Percentiles rank a stretch among this genome's conserved stretches.
Evolutionary conservation across 2,797 vertebrate genomes (phyloP).

Genomic region (Microcaecilia unicolor): DNA sequence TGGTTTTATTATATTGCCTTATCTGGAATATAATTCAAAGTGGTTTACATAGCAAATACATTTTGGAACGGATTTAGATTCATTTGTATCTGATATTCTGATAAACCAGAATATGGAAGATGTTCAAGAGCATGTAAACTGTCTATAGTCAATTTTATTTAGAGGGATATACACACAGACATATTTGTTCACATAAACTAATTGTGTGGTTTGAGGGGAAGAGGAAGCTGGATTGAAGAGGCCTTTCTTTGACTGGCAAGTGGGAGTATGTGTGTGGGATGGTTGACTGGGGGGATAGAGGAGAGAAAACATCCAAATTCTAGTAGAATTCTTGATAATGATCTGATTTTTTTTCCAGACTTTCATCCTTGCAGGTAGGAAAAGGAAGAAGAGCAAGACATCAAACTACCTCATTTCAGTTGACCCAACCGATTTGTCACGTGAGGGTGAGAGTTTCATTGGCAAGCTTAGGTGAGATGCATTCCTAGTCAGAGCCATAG

Average conservation of each 20-base stretch:
- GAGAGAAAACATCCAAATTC: background rate
- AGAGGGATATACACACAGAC: too few species aligned
- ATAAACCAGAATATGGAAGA: too few species aligned
- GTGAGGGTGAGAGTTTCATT: constrained; percentile 87
- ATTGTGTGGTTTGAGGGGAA: background rate
- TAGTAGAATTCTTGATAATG: background rate
- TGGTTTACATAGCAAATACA: too few species aligned
- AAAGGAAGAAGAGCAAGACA: constrained; percentile 96
- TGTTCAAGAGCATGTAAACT: too few species aligned
- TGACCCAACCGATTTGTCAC: constrained; percentile 86
- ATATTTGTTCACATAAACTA: too few species aligned
- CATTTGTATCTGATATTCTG: too few species aligned
- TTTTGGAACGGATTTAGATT: too few species aligned
- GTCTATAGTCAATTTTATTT: too few species aligned
- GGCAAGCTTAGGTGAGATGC: constrained; percentile 82
- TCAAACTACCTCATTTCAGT: constrained; percentile 94
- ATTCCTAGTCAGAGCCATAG: background rate
- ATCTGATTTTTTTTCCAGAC: constrained; percentile 44
- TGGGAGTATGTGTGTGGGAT: background rate
- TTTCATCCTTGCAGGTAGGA: constrained; percentile 88
- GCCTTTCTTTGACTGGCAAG: background rate
- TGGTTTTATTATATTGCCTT: too few species aligned
- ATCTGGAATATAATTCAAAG: too few species aligned
- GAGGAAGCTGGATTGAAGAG: too few species aligned
- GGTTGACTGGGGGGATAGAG: background rate